A percentile compares a stretch with the other conserved stretches of the same genome.
These are phyloP conservation scores for Myiozetetes cayanensis DNA, from an alignment of 2,113 vertebrate species.

Conservation along the genomic window DNA sequence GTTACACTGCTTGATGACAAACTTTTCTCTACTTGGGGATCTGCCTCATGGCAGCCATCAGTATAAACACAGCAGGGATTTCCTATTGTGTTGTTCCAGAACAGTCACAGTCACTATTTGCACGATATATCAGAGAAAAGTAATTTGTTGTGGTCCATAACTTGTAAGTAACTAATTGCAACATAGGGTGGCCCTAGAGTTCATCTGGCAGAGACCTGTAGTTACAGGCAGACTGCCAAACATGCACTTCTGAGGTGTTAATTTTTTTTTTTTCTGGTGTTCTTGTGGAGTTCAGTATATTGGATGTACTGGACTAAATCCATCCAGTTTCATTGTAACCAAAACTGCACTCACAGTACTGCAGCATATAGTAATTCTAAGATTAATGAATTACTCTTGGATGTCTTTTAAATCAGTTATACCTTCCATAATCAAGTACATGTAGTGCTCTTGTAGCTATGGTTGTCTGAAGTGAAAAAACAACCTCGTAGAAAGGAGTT, in stretches of 20 bases:
- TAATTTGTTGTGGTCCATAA: neutral
- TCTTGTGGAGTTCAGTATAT: neutral
- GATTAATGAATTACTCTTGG: neutral
- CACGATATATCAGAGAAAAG: neutral
- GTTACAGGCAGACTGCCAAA: neutral
- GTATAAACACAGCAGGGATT: neutral
- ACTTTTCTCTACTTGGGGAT: neutral
- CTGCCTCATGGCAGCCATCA: neutral
- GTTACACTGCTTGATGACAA: neutral
- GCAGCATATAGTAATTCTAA: neutral
- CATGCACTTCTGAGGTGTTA: rapidly evolving
- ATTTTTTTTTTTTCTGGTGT: neutral
- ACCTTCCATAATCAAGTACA: neutral
- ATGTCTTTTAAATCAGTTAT: neutral
- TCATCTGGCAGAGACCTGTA: neutral
- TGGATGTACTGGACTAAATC: neutral
- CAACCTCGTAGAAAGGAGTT: neutral
- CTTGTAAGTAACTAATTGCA: neutral
- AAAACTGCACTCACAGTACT: neutral
- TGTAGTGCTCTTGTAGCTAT: neutral
- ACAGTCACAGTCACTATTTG: neutral
- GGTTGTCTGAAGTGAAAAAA: neutral
- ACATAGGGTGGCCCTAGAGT: neutral
- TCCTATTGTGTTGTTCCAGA: neutral
- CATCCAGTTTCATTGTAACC: neutral